Evolutionary conservation across 2,888 invertebrate genomes (phyloP), one percentile per base, ranked within the genome.

Genomic region (Stenoptilia bipunctidactyla): DNA sequence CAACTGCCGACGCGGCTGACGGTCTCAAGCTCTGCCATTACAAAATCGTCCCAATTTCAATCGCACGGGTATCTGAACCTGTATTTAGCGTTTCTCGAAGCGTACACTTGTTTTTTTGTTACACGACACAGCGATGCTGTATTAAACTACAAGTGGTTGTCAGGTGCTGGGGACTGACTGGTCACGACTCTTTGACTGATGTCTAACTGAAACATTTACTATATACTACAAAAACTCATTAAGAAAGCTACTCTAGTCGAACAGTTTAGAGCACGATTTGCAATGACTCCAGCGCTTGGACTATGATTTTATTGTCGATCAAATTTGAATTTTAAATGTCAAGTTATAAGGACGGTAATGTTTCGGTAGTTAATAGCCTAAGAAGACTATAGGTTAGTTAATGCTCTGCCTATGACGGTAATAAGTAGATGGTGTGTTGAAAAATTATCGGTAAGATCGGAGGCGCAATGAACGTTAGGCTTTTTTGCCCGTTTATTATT

Each of bases 381-480:
- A 58, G 62, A 62, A 66, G 64, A 68, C 55, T 64, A 68, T 60
- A 46, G 56, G 63, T 74, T 74, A 67, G 76, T 76, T 80, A 76
- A 77, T 79, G 74, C 66, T 72, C 67, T 71, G 74, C 66, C 76
- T 80, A 77, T 74, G 80, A 79, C 79, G 71, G 77, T 79, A 82
- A 80, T 83, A 82, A 82, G 83, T 79, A 77, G 80, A 82, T 70
- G 79, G 77, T 77, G 79, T 79, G 83, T 82, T 82, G 82, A 83
- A 82, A 80, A 83, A 83, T 82, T 82, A 80, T 82, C 80, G 75
- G 75, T 66, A 63, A 74, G 67, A 80, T 80, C 80, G 75, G 74
- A 77, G 82, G 79, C 76, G 73, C 79, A 76, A 70, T 77, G 74
- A 71, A 71, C 69, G 74, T 72, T 66, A 68, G 66, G 70, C 72